These are phyloP conservation scores for Xenotilapia flavipinnis DNA, from an alignment of 2,113 vertebrate genomes.

Conservation along the genomic window DNA sequence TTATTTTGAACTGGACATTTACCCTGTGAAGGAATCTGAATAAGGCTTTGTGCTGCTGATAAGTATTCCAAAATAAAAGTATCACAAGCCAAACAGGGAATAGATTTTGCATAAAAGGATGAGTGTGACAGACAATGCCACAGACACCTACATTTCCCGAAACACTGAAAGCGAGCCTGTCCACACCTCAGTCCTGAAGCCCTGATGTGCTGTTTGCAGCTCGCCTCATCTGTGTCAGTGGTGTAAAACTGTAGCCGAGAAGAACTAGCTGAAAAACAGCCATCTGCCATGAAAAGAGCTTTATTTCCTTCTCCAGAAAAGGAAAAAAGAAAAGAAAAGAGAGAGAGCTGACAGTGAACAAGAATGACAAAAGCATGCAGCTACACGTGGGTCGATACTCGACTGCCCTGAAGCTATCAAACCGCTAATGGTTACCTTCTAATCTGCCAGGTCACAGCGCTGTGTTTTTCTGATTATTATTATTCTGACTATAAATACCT, in stretches of 20 bases:
- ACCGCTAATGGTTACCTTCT: background rate
- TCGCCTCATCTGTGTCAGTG: background rate
- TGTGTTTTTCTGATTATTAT: background rate
- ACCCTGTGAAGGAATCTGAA: background rate
- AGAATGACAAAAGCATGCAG: conserved; percentile 21
- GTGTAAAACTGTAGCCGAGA: background rate
- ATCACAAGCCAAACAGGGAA: background rate
- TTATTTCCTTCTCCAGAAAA: background rate
- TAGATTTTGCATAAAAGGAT: background rate
- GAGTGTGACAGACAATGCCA: background rate
- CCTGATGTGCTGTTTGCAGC: background rate
- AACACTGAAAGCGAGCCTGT: background rate
- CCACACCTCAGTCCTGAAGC: background rate
- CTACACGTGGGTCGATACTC: background rate
- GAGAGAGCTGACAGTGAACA: conserved; percentile 1
- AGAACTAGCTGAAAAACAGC: background rate
- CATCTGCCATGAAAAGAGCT: background rate
- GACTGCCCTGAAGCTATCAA: background rate
- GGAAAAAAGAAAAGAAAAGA: background rate
- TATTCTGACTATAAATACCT: background rate
- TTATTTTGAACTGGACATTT: background rate
- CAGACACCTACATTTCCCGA: background rate
- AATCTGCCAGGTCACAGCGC: conserved; percentile 20
- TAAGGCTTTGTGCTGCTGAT: background rate
- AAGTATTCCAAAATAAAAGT: background rate